Conservation (phyloP, 2,113 vertebrate genomes). For the Todiramphus chloris region DNA sequence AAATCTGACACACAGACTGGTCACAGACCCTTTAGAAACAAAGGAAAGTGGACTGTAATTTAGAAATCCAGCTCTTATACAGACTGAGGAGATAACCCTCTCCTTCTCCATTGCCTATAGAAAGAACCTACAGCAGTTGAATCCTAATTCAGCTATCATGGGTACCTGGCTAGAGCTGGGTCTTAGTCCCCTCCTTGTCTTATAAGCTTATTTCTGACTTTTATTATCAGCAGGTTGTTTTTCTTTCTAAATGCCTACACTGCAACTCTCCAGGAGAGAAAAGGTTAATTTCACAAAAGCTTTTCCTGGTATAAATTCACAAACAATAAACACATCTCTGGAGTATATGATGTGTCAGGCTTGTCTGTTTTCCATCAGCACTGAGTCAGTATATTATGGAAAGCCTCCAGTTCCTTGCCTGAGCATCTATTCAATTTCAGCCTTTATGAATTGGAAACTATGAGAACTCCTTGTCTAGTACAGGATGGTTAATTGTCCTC, state of each 20-base stretch:
- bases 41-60: background rate
- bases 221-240: background rate
- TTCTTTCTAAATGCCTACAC: background rate
- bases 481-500: slow-evolving; percentile 6
- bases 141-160: background rate
- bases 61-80: background rate
- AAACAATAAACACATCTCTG: background rate
- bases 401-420: background rate
- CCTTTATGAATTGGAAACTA: slow-evolving; percentile 1
- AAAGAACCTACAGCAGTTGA: background rate
- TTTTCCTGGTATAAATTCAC: slow-evolving; percentile 19
- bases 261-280: background rate
- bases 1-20: background rate
- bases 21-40: background rate
- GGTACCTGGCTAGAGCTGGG: background rate
- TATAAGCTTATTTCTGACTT: slow-evolving; percentile 3
- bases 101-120: background rate
- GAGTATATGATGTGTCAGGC: background rate
- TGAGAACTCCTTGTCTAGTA: background rate
- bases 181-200: background rate
- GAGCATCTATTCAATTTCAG: slow-evolving; percentile 7
- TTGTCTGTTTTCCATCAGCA: slow-evolving; percentile 9
- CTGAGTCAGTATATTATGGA: background rate
- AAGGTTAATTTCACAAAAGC: background rate
- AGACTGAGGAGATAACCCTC: background rate